phyloP scores from a whole-genome alignment of 92 coral and sea anemone genomes.

The Epizoanthus illoricatus region DNA sequence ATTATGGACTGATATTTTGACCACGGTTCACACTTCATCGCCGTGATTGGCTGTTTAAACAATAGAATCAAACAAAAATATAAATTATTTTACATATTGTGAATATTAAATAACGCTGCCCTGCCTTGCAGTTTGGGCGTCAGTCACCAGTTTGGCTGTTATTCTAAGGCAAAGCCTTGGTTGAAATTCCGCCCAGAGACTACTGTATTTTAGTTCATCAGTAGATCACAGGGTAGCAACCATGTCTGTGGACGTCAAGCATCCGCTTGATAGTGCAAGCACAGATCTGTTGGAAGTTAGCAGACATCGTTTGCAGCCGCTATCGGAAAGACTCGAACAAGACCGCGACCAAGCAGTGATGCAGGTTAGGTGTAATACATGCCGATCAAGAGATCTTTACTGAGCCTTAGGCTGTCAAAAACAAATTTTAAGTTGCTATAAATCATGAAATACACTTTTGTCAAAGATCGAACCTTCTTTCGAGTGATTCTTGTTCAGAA shows the following conservation, averaged over 20 bases:
- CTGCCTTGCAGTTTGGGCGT: conserved; percentile 36
- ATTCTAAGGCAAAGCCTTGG: conserved; percentile 19
- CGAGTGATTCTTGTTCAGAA: conserved; percentile 6
- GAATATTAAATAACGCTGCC: conserved; percentile 42
- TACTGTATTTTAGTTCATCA: conserved; percentile 33
- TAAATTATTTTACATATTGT: conserved; percentile 32
- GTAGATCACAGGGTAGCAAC: conserved; percentile 41
- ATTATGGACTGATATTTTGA: conserved; percentile 24
- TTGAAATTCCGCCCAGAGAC: conserved; percentile 3
- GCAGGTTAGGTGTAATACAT: conserved; percentile 63
- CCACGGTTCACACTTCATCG: not conserved
- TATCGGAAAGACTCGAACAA: conserved; percentile 81
- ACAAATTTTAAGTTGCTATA: not conserved
- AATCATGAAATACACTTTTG: not conserved
- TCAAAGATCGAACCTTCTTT: not conserved
- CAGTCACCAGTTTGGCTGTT: conserved; percentile 38
- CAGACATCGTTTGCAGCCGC: conserved; percentile 85
- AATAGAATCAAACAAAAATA: conserved; percentile 17
- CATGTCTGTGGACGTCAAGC: conserved; percentile 89
- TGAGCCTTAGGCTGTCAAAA: not conserved
- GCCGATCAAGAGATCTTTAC: conserved; percentile 16
- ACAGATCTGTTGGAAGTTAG: conserved; percentile 89
- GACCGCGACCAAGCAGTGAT: conserved; percentile 89
- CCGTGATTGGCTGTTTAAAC: conserved; percentile 21
- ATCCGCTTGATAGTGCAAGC: conserved; percentile 88